phyloP scores from a whole-genome alignment of 2,888 invertebrate genomes.

The Eudasyphora cyanicolor region DNA sequence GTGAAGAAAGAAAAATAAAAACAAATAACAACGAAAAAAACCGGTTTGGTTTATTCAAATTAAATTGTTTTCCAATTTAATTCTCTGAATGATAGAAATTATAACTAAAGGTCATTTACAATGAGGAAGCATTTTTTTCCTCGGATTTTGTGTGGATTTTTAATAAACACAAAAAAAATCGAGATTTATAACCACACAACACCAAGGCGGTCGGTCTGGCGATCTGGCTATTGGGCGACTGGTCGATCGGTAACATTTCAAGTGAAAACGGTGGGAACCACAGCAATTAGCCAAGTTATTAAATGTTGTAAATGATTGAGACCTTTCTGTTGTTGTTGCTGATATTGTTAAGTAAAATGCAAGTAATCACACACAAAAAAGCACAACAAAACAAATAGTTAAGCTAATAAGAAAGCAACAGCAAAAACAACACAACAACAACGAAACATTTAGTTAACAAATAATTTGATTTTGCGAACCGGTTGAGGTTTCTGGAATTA shows the following conservation, averaged over 20 bases:
- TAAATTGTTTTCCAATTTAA: constrained; percentile 52
- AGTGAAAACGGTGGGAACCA: constrained; percentile 44
- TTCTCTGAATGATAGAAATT: constrained; percentile 39
- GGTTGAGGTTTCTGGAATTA: constrained; percentile 50
- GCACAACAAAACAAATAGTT: constrained; percentile 1
- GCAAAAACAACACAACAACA: too few species aligned
- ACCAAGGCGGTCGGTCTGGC: not conserved
- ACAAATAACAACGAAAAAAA: too few species aligned
- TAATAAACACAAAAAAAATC: constrained; percentile 29
- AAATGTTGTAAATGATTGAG: constrained; percentile 54
- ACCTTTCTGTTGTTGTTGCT: not conserved
- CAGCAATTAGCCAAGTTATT: constrained; percentile 61
- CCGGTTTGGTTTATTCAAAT: constrained; percentile 51
- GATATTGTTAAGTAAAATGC: not conserved
- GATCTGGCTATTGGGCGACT: too few species aligned
- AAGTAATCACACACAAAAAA: too few species aligned
- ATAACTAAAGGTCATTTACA: constrained; percentile 53
- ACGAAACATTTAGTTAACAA: constrained; percentile 39
- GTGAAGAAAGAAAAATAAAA: too few species aligned
- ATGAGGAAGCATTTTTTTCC: constrained; percentile 55
- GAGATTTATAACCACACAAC: constrained; percentile 46
- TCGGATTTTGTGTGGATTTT: constrained; percentile 32
- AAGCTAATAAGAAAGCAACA: constrained; percentile 15
- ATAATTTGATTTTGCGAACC: constrained; percentile 55
- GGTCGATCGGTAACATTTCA: not conserved